Percentiles rank a stretch among this genome's conserved stretches.
These are phyloP conservation scores for Garrulus glandarius DNA, from an alignment of 2,797 vertebrate species.

Conservation along the genomic window DNA sequence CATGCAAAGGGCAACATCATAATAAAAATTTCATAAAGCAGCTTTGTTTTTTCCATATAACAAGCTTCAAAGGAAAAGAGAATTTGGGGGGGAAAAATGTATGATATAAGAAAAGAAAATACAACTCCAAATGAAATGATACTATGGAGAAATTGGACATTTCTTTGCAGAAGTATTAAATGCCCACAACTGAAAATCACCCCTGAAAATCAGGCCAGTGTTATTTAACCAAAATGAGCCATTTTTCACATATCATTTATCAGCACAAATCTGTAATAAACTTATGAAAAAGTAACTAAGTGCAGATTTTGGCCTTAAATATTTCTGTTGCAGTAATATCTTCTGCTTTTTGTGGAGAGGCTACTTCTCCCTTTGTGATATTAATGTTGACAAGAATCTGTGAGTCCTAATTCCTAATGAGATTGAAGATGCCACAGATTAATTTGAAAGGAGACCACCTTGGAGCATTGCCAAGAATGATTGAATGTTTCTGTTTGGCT, in stretches of 20 bases:
- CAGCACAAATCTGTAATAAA: not conserved
- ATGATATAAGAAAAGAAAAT: not conserved
- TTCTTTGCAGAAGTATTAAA: not conserved
- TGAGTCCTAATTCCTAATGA: not conserved
- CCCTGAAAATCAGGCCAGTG: not conserved
- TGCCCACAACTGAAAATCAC: not conserved
- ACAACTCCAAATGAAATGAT: not conserved
- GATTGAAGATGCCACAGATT: not conserved
- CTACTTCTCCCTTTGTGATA: not conserved
- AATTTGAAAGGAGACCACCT: not conserved
- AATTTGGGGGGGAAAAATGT: not conserved
- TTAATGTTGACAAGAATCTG: not conserved
- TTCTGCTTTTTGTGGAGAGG: not conserved
- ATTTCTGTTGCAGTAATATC: not conserved
- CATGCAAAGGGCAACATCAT: not conserved
- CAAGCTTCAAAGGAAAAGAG: not conserved
- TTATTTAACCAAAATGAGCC: not conserved
- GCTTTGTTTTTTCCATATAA: not conserved
- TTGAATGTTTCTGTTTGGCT: not conserved
- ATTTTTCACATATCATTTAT: not conserved
- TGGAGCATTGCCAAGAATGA: not conserved
- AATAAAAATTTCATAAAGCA: not conserved
- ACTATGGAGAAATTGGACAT: not conserved
- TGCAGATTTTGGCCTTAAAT: not conserved
- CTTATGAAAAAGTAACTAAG: not conserved